phyloP scores from a whole-genome alignment of 2,888 invertebrate genomes.

The Fragum sueziense region DNA sequence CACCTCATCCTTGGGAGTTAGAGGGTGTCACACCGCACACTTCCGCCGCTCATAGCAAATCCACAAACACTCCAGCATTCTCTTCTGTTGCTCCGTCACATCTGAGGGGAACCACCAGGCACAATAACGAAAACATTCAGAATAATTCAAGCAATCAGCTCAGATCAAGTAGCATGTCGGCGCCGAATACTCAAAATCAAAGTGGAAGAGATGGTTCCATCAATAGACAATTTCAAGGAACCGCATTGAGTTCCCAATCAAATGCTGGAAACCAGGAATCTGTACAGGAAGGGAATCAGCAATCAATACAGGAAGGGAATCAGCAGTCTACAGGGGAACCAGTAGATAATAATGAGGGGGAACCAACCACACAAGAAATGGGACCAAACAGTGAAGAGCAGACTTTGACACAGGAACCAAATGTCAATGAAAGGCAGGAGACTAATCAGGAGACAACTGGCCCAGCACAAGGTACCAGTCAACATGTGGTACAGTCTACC shows the following conservation, averaged over 20 bases:
- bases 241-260: background rate
- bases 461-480: background rate
- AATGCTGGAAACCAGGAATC: background rate
- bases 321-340: background rate
- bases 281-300: background rate
- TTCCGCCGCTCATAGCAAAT: slow-evolving; percentile 56
- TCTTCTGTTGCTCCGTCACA: slow-evolving; percentile 59
- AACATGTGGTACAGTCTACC: background rate
- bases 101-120: slow-evolving; percentile 13
- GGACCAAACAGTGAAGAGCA: background rate
- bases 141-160: slow-evolving; percentile 9
- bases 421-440: background rate
- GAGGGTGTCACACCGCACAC: slow-evolving; percentile 58
- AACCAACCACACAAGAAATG: background rate
- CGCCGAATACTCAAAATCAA: background rate
- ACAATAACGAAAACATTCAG: slow-evolving; percentile 4
- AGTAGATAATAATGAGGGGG: background rate
- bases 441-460: background rate
- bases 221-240: background rate
- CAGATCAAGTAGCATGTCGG: background rate
- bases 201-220: background rate
- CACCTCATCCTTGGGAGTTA: slow-evolving; percentile 42
- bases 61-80: slow-evolving; percentile 63
- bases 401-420: background rate
- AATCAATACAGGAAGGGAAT: background rate